Base-by-base conservation (phyloP, 2,797 vertebrate genomes). In the Emys orbicularis region DNA sequence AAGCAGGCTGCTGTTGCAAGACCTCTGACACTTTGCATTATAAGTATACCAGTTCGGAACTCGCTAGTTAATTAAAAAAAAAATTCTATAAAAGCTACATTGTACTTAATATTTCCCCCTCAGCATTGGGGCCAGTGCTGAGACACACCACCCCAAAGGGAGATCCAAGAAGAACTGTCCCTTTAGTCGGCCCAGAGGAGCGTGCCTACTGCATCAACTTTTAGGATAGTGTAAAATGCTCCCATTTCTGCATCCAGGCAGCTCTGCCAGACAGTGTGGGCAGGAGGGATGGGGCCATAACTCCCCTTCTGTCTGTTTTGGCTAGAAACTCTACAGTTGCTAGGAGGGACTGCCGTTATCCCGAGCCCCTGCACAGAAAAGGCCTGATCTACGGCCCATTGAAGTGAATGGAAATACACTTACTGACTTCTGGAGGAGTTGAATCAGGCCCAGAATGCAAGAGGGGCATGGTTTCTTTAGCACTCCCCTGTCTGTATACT, bases 171-270 rank as follows among this genome's bases (percentile, higher is more conserved):
- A 31, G 27, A 23, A 49, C 13, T 16, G 25, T 31, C 84, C 31
- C n/a, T 84, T 44, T 37, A 47, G 1, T 8, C 9, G 49, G 47
- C 31, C 6, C 2, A 9, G 52, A 57, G 37, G 31, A 91, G 12
- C 19, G 0, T 4, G 5, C 3, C 56, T 34, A 79, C 65, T 29
- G 12, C 1, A 49, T 44, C 44, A 49, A 8, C 44, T 16, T 77
- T 49, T 77, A 1, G 72, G 44, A 79, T 54, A 80, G 5, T 4
- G 80, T 2, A 8, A 50, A 0, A 0, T 83, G 56, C 12, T 8
- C 80, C 81, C 23, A 13, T 18, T 34, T 15, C 77, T 72, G 50
- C 0, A 1, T 11, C 79, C 16, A 15, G 37, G 4, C 83, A 91
- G 8, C 12, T 54, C 72, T 47, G 25, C 23, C 41, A 49, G 13